These are phyloP conservation scores for Corydoras sp. DNA, from an alignment of 2,113 vertebrate species.

Conservation along the genomic window DNA sequence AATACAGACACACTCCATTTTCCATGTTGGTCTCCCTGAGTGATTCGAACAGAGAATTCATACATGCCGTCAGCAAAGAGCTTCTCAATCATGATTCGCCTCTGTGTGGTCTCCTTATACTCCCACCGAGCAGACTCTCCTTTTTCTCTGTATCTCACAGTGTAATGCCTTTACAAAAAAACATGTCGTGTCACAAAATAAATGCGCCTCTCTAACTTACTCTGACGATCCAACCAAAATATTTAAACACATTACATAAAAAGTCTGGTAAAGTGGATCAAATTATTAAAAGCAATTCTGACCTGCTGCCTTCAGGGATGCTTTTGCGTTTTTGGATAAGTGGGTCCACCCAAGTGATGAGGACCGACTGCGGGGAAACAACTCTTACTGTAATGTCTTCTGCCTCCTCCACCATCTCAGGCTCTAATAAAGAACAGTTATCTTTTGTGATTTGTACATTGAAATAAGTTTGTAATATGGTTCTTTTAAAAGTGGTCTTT, in stretches of 20 bases:
- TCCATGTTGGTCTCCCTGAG: constrained; percentile 76
- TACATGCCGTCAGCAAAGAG: constrained; percentile 89
- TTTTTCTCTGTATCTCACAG: constrained; percentile 86
- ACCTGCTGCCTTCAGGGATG: constrained; percentile 53
- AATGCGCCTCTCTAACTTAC: background rate
- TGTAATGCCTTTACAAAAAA: constrained; percentile 73
- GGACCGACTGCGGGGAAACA: constrained; percentile 90
- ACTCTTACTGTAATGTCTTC: constrained; percentile 85
- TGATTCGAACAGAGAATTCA: constrained; percentile 87
- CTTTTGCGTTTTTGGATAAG: constrained; percentile 76
- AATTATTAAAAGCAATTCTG: background rate
- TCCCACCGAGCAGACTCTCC: constrained; percentile 94
- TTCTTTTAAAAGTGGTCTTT: background rate
- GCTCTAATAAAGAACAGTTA: constrained; percentile 64
- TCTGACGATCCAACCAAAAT: too few species aligned
- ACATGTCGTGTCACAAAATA: background rate
- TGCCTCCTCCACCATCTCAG: constrained; percentile 73
- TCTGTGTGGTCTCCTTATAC: constrained; percentile 76
- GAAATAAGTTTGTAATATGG: too few species aligned
- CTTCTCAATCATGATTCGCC: constrained; percentile 76
- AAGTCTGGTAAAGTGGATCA: too few species aligned
- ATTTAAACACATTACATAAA: too few species aligned
- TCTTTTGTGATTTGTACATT: too few species aligned
- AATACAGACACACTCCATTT: constrained; percentile 90
- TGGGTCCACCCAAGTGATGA: constrained; percentile 89